These are phyloP conservation scores for Andricus curvator DNA, from an alignment of 2,888 invertebrate genomes.

Conservation along the genomic window DNA sequence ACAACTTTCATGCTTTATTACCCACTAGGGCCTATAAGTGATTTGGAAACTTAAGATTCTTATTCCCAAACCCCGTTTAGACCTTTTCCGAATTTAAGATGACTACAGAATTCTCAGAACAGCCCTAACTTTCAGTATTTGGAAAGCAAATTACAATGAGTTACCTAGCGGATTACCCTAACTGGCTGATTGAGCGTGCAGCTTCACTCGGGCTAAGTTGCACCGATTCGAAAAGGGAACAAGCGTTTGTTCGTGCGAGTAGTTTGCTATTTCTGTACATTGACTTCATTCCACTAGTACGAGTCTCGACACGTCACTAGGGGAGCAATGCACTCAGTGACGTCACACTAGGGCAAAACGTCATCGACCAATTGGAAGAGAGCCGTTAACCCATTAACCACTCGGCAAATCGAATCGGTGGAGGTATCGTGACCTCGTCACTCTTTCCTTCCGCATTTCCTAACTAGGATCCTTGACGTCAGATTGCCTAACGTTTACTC, in stretches of 20 bases:
- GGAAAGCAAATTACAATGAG: no score
- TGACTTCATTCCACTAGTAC: constrained; percentile 62
- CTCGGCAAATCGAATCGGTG: constrained; percentile 58
- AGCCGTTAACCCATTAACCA: constrained; percentile 74
- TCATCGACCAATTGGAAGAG: constrained; percentile 75
- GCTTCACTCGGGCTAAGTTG: constrained; percentile 7
- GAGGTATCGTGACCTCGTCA: constrained; percentile 61
- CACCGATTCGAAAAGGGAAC: constrained; percentile 51
- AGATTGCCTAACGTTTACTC: constrained; percentile 39
- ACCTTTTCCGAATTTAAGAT: no score
- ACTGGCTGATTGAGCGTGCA: background rate
- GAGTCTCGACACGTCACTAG: constrained; percentile 68
- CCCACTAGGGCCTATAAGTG: background rate
- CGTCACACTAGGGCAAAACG: constrained; percentile 72
- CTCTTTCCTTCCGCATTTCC: constrained; percentile 62
- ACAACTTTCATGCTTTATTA: background rate
- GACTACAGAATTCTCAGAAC: no score
- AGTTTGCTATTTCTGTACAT: constrained; percentile 65
- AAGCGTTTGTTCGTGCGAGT: constrained; percentile 46
- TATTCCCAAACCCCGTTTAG: no score
- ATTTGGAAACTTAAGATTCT: background rate
- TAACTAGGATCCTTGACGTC: constrained; percentile 48
- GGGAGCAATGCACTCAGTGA: constrained; percentile 74
- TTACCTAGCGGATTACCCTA: background rate
- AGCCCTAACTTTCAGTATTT: no score